Evolutionary conservation across 2,113 vertebrate genomes (phyloP).

Genomic region (Leiothrix lutea): DNA sequence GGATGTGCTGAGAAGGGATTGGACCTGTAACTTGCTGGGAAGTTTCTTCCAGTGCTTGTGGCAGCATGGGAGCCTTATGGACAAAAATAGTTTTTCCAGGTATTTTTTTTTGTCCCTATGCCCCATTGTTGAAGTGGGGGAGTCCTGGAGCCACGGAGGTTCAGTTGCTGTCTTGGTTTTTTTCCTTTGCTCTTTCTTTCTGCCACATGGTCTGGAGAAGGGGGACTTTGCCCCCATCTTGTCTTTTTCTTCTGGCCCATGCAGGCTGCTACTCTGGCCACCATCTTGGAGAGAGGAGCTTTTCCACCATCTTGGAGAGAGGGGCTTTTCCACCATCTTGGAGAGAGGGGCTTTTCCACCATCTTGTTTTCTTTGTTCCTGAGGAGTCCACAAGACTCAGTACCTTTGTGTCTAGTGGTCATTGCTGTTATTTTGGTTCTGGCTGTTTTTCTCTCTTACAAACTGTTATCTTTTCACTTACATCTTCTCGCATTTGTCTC

Average conservation of each 20-base stretch:
- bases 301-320: not conserved
- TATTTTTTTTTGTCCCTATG: not conserved
- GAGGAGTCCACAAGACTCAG: too few relatives aligned
- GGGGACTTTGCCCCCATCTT: accelerated
- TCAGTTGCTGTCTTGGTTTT: accelerated
- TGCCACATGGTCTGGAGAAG: accelerated
- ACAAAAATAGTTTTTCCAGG: not conserved
- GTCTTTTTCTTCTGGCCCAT: not conserved
- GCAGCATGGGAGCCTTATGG: accelerated
- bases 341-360: not conserved
- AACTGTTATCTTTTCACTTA: not conserved
- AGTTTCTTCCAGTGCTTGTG: not conserved
- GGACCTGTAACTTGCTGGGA: not conserved
- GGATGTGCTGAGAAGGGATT: not conserved
- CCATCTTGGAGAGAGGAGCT: not conserved
- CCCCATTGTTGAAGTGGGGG: too few relatives aligned
- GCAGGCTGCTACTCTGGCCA: not conserved
- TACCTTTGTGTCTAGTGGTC: too few relatives aligned
- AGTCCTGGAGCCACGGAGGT: not conserved
- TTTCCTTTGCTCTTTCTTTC: not conserved
- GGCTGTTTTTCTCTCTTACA: not conserved
- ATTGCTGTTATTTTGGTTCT: not conserved
- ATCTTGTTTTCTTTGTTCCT: too few relatives aligned
- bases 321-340: not conserved
- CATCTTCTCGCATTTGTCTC: not conserved